phyloP scores from a whole-genome alignment of 2,113 vertebrate species.

The Rutilus rutilus region DNA sequence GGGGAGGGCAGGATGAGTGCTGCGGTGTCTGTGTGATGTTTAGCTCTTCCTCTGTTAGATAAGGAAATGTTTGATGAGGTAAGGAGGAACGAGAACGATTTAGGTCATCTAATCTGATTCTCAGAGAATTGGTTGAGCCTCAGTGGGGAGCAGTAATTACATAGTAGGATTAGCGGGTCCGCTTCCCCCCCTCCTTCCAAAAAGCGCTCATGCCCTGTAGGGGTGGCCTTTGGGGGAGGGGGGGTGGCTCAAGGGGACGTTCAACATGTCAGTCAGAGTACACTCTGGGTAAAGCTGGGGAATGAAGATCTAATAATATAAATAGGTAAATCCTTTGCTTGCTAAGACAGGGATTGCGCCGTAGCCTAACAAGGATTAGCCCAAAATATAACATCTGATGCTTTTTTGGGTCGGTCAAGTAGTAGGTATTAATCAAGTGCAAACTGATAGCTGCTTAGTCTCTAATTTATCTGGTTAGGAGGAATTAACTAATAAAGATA shows the following conservation, averaged over 20 bases:
- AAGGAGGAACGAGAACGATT: conserved; percentile 76
- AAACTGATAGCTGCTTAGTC: conserved; percentile 44
- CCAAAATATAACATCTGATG: conserved; percentile 36
- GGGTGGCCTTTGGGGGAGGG: conserved; percentile 5
- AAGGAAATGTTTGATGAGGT: conserved; percentile 83
- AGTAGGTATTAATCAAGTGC: conserved; percentile 43
- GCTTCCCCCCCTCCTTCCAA: conserved; percentile 50
- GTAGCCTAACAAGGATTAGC: conserved; percentile 44
- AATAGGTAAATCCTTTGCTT: conserved; percentile 47
- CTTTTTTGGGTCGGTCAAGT: conserved; percentile 33
- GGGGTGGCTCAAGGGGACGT: conserved; percentile 20
- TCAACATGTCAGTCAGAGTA: conserved; percentile 17
- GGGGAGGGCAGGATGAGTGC: conserved; percentile 55
- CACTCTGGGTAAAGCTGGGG: not conserved
- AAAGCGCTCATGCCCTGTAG: conserved; percentile 35
- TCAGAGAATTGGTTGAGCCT: conserved; percentile 74
- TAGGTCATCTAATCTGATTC: conserved; percentile 84
- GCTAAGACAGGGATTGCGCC: conserved; percentile 21
- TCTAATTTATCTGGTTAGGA: conserved; percentile 45
- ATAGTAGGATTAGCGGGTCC: conserved; percentile 81
- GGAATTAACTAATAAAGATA: conserved; percentile 31
- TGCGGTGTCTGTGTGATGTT: conserved; percentile 72
- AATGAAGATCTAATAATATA: conserved; percentile 37
- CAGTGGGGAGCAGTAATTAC: conserved; percentile 85
- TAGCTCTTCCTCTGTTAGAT: conserved; percentile 80